These are phyloP conservation scores for Phenganax subtilis DNA, from an alignment of 92 coral and sea anemone genomes.

Conservation along the genomic window DNA sequence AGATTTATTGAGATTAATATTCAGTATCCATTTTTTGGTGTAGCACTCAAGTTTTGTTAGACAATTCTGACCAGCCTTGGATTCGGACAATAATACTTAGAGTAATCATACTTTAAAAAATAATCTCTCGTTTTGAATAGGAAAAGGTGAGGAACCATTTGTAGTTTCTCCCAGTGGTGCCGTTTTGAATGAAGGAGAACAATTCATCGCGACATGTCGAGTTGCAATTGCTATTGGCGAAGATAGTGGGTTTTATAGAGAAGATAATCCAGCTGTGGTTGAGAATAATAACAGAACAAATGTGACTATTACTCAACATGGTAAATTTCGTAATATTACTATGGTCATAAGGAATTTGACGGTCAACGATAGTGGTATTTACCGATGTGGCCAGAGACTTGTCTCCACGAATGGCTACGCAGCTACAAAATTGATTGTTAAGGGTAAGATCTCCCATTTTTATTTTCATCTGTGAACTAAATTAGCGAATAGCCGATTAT, in stretches of 20 bases:
- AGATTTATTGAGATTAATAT: too few species aligned
- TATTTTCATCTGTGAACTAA: too few species aligned
- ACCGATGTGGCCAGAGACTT: conserved; percentile 14
- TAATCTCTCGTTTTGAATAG: background rate
- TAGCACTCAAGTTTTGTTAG: too few species aligned
- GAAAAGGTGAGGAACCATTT: conserved; percentile 17
- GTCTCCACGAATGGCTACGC: background rate
- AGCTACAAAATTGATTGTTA: conserved; percentile 1
- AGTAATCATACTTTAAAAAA: too few species aligned
- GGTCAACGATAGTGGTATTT: conserved; percentile 55
- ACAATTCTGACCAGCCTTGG: too few species aligned
- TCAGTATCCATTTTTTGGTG: too few species aligned
- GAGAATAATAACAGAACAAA: conserved; percentile 13
- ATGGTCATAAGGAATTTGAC: conserved; percentile 47
- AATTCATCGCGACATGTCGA: conserved; percentile 13
- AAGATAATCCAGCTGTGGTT: background rate
- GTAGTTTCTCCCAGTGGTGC: background rate
- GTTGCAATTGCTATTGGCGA: conserved; percentile 2
- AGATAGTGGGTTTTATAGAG: conserved; percentile 3
- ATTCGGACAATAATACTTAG: too few species aligned
- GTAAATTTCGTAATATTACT: conserved; percentile 1
- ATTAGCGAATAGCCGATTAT: too few species aligned
- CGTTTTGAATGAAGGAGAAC: conserved; percentile 20
- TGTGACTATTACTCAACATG: background rate
- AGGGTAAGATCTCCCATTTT: conserved; percentile 3